These are phyloP conservation scores for Polymixis lichenea DNA, from an alignment of 2,888 invertebrate species.

Conservation along the genomic window DNA sequence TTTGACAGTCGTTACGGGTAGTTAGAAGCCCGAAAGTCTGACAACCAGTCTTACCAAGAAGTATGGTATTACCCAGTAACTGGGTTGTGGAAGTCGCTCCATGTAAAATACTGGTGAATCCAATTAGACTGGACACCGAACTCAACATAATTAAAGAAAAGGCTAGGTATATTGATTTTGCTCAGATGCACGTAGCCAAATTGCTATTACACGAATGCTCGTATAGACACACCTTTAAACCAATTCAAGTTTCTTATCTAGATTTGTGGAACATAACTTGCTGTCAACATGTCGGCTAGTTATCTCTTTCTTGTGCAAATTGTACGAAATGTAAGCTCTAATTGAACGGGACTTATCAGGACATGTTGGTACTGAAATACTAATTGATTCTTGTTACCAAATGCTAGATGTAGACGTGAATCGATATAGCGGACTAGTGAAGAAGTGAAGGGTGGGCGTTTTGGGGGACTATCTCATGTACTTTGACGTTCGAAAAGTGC, in stretches of 20 bases:
- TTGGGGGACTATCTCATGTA: too few relatives aligned
- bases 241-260: slow-evolving; percentile 43
- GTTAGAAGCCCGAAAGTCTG: too few relatives aligned
- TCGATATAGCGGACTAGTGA: too few relatives aligned
- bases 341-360: slow-evolving; percentile 40
- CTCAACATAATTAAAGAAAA: too few relatives aligned
- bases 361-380: slow-evolving; percentile 10
- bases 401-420: background rate
- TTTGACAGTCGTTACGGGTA: too few relatives aligned
- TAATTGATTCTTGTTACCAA: slow-evolving; percentile 16
- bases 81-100: too few relatives aligned
- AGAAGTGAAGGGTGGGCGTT: too few relatives aligned
- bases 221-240: slow-evolving; percentile 17
- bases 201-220: slow-evolving; percentile 9
- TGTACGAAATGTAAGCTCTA: slow-evolving; percentile 33
- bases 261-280: slow-evolving; percentile 32
- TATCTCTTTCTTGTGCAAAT: slow-evolving; percentile 50
- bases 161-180: background rate
- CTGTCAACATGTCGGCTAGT: slow-evolving; percentile 45
- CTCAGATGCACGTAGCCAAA: background rate
- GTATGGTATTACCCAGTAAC: too few relatives aligned
- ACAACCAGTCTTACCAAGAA: too few relatives aligned
- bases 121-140: too few relatives aligned
- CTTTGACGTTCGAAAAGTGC: too few relatives aligned
- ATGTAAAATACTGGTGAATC: too few relatives aligned